These are phyloP conservation scores for Ammodytes dubius DNA, from an alignment of 2,113 vertebrate genomes.

Conservation along the genomic window DNA sequence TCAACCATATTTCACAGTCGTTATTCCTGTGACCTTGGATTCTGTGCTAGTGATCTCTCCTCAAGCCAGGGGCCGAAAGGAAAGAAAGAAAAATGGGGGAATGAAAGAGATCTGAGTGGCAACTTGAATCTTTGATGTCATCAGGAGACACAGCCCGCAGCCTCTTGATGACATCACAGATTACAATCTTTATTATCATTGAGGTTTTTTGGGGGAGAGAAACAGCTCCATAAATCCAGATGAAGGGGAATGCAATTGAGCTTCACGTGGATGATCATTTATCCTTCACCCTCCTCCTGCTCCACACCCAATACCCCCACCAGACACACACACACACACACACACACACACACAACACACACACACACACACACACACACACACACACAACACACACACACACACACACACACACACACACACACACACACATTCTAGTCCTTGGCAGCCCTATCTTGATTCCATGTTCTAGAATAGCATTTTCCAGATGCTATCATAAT, in stretches of 20 bases:
- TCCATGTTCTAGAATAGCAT: constrained; percentile 70
- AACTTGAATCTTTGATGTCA: constrained; percentile 69
- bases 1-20: constrained; percentile 13
- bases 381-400: too few relatives aligned
- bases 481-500: constrained; percentile 47
- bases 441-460: constrained; percentile 62
- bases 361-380: too few relatives aligned
- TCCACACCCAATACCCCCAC: constrained; percentile 8
- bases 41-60: constrained; percentile 32
- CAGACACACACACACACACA: too few relatives aligned
- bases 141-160: constrained; percentile 57
- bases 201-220: constrained; percentile 17
- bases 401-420: too few relatives aligned
- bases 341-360: too few relatives aligned
- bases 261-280: constrained; percentile 37
- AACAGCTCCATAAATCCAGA: not conserved
- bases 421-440: constrained; percentile 8
- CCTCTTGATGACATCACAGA: constrained; percentile 74
- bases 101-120: constrained; percentile 41
- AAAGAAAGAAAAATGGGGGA: not conserved
- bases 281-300: constrained; percentile 11
- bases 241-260: constrained; percentile 25
- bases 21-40: constrained; percentile 70
- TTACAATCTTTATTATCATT: constrained; percentile 4
- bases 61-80: not conserved